phyloP scores from a whole-genome alignment of 1,140 invertebrate genomes.

The Dinothrombium tinctorium region DNA sequence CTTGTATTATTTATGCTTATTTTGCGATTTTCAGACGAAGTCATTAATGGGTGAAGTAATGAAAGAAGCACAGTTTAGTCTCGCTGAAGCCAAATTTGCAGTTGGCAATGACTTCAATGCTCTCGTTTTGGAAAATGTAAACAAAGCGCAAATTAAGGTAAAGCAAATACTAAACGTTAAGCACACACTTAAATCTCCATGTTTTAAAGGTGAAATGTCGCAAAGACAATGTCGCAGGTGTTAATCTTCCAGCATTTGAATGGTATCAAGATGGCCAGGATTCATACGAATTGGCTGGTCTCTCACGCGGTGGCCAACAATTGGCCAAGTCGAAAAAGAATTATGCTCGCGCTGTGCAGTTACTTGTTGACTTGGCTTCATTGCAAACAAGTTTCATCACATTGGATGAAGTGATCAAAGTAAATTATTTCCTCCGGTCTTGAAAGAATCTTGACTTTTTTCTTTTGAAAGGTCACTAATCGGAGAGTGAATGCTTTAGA shows the following conservation, averaged over 20 bases:
- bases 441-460: not conserved
- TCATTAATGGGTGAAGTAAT: conserved; percentile 97
- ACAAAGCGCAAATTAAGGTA: conserved; percentile 95
- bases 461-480: conserved; percentile 36
- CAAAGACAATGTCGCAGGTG: conserved; percentile 97
- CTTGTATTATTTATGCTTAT: conserved; percentile 15
- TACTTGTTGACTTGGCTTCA: conserved; percentile 79
- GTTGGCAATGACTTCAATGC: conserved; percentile 90
- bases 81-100: conserved; percentile 96
- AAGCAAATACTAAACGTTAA: not conserved
- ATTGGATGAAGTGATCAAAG: conserved; percentile 88
- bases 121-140: conserved; percentile 96
- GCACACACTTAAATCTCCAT: not conserved
- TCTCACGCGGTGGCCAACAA: conserved; percentile 82
- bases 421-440: conserved; percentile 20
- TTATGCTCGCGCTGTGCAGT: conserved; percentile 62
- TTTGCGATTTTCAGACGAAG: conserved; percentile 51
- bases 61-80: conserved; percentile 96
- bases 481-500: conserved; percentile 98
- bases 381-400: conserved; percentile 91
- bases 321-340: conserved; percentile 85
- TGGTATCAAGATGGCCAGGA: conserved; percentile 82
- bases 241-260: conserved; percentile 83
- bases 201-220: conserved; percentile 26
- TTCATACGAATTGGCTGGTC: conserved; percentile 71